Conservation (phyloP, 2,113 vertebrate genomes). For the Pseudopipra pipra region DNA sequence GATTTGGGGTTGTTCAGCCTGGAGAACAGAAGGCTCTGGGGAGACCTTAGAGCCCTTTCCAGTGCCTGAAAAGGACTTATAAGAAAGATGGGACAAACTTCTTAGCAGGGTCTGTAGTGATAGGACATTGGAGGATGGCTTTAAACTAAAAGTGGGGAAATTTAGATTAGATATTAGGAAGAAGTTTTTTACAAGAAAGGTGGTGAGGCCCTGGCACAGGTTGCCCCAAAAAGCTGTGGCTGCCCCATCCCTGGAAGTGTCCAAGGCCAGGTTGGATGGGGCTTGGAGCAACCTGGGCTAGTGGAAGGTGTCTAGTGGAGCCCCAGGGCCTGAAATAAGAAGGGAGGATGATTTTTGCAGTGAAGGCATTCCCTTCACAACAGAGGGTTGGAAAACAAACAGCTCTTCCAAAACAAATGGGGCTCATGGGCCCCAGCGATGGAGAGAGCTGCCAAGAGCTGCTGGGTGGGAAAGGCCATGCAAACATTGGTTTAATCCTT, state of each 20-base stretch:
- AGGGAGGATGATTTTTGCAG: neutral
- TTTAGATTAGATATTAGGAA: neutral
- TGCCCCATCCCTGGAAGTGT: neutral
- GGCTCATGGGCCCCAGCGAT: neutral
- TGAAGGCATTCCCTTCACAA: neutral
- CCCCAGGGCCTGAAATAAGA: neutral
- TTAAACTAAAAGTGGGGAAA: neutral
- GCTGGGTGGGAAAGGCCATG: slow-evolving; percentile 23
- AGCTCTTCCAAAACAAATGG: slow-evolving; percentile 45
- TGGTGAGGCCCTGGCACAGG: neutral
- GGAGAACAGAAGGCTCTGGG: neutral
- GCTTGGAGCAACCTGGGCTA: neutral
- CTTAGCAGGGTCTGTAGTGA: neutral
- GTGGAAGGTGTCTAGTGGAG: neutral
- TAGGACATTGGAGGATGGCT: neutral
- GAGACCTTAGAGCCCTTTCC: neutral
- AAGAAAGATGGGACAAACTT: neutral
- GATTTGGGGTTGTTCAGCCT: neutral
- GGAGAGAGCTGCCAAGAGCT: slow-evolving; percentile 30
- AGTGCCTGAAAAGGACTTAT: neutral
- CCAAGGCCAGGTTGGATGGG: accelerated
- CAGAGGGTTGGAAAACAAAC: slow-evolving; percentile 9
- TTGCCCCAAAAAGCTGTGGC: neutral
- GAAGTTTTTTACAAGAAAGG: neutral
- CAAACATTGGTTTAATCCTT: slow-evolving; percentile 43